Percentiles rank a stretch among this genome's conserved stretches.
These are phyloP conservation scores for Euproctis similis DNA, from an alignment of 2,888 invertebrate species.

Conservation along the genomic window DNA sequence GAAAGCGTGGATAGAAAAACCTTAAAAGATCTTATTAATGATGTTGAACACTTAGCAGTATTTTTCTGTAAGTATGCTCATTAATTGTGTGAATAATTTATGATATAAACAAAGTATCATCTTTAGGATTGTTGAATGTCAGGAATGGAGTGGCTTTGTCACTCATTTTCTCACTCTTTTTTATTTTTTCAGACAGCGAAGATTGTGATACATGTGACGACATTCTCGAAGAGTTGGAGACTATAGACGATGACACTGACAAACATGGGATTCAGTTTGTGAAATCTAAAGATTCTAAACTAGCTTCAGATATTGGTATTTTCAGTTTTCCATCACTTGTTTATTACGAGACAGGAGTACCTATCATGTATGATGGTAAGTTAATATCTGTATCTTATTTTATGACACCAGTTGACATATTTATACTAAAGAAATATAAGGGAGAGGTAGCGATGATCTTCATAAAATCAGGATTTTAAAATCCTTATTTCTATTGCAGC, in stretches of 20 bases:
- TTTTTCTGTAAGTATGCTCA: conserved; percentile 91
- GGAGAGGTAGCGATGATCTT: no score
- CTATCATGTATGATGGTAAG: conserved; percentile 97
- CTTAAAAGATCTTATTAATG: conserved; percentile 89
- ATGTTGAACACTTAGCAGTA: conserved; percentile 93
- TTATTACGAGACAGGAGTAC: conserved; percentile 94
- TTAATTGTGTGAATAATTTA: no score
- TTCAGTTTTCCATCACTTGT: conserved; percentile 94
- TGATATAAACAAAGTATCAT: no score
- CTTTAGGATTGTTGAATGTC: no score
- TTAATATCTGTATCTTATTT: conserved; percentile 9
- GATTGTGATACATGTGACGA: conserved; percentile 89
- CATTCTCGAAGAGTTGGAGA: conserved; percentile 91
- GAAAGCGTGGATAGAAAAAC: conserved; percentile 94
- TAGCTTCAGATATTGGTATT: conserved; percentile 93
- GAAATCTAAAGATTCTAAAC: conserved; percentile 91
- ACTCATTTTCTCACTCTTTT: no score
- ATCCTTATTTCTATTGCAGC: no score
- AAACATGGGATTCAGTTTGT: conserved; percentile 95
- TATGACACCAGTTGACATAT: no score
- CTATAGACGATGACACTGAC: conserved; percentile 94
- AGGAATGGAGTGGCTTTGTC: no score
- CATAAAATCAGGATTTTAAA: no score
- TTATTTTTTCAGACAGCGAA: conserved; percentile 82
- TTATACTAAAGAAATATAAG: no score